Conservation (phyloP, 2,797 vertebrate genomes). For the Salarias fasciatus region DNA sequence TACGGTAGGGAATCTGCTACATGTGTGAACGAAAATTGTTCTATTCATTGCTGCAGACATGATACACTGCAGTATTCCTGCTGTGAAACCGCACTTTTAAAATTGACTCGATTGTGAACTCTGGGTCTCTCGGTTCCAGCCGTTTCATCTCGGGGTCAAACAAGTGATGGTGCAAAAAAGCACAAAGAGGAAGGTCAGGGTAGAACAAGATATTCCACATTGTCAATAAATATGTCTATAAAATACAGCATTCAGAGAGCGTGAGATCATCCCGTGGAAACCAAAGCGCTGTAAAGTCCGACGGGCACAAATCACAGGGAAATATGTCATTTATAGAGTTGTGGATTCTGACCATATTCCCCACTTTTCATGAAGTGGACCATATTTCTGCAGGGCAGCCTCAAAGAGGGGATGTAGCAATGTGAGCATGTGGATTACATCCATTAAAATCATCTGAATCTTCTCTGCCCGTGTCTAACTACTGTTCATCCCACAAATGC, state of each 20-base stretch:
- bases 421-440: background rate
- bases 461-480: no score
- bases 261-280: conserved; percentile 59
- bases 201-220: conserved; percentile 55
- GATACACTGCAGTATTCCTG: conserved; percentile 64
- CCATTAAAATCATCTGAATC: no score
- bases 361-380: conserved; percentile 38
- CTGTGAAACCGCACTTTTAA: conserved; percentile 59
- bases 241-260: conserved; percentile 53
- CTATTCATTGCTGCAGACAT: conserved; percentile 73
- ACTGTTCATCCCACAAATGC: no score
- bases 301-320: conserved; percentile 44
- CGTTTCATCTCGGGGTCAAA: conserved; percentile 47
- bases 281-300: conserved; percentile 40
- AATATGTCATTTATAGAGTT: conserved; percentile 44
- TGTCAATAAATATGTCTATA: conserved; percentile 53
- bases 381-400: conserved; percentile 30
- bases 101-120: conserved; percentile 33
- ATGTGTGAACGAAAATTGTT: conserved; percentile 77
- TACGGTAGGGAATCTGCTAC: conserved; percentile 74
- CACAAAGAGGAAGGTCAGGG: conserved; percentile 37
- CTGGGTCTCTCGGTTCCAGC: conserved; percentile 47
- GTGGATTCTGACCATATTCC: conserved; percentile 31
- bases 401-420: background rate
- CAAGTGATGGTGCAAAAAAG: conserved; percentile 29